phyloP scores from a whole-genome alignment of 2,888 invertebrate genomes.

The Nasonovia ribisnigri region DNA sequence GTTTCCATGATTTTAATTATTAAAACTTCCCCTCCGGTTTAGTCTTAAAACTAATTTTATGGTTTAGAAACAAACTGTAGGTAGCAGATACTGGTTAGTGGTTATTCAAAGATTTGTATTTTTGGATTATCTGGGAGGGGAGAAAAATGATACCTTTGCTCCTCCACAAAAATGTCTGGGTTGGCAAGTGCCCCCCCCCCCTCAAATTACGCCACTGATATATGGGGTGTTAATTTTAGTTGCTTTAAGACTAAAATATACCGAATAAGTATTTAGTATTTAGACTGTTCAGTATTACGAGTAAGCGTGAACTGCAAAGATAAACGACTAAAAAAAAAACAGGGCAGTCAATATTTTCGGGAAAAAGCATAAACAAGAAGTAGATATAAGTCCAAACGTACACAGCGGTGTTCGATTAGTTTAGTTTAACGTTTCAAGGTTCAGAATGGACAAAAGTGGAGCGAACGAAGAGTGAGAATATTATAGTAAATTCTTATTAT shows the following conservation, averaged over 20 bases:
- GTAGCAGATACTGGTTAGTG: too few species aligned
- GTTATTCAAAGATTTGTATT: too few species aligned
- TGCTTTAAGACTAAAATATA: neutral
- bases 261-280: neutral
- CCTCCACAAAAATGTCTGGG: too few species aligned
- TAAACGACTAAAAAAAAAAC: neutral
- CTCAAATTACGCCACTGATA: too few species aligned
- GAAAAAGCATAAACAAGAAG: neutral
- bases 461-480: neutral
- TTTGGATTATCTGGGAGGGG: too few species aligned
- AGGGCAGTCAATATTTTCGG: neutral
- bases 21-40: too few species aligned
- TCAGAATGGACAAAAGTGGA: neutral
- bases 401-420: neutral
- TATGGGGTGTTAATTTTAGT: neutral
- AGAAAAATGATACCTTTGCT: too few species aligned
- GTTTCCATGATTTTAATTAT: neutral
- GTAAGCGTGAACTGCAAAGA: neutral
- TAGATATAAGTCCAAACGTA: neutral
- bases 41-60: too few species aligned
- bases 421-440: neutral
- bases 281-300: neutral
- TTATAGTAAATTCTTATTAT: neutral
- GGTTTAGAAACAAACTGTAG: too few species aligned
- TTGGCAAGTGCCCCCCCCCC: too few species aligned